These are phyloP conservation scores for Campoletis sonorensis DNA, from an alignment of 1,140 invertebrate species.

Conservation along the genomic window DNA sequence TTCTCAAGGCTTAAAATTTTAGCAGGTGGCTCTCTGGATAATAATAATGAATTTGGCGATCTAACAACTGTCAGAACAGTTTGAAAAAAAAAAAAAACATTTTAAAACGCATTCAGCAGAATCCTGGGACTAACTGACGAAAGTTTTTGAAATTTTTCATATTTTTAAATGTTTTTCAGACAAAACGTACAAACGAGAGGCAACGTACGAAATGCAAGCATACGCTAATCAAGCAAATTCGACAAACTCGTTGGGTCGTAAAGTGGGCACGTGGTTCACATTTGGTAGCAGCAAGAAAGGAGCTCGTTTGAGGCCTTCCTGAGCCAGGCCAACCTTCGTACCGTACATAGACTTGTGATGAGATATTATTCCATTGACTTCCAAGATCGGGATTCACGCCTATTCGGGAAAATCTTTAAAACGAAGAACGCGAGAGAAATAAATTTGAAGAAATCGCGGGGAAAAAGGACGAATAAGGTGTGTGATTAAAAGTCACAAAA, in stretches of 20 bases:
- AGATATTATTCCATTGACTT: conserved; percentile 44
- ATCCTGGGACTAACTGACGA: neutral
- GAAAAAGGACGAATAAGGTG: conserved; percentile 6
- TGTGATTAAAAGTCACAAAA: conserved; percentile 22
- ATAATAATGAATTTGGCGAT: no score
- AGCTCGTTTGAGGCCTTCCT: conserved; percentile 75
- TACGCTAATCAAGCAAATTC: conserved; percentile 67
- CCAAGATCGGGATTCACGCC: neutral
- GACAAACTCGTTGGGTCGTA: conserved; percentile 77
- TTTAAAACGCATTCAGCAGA: no score
- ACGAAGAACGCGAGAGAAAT: neutral
- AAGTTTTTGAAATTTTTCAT: neutral
- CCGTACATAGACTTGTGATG: conserved; percentile 71
- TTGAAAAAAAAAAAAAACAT: no score
- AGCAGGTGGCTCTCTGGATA: no score
- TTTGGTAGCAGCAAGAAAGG: conserved; percentile 79
- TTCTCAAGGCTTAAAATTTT: no score
- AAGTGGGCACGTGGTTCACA: conserved; percentile 80
- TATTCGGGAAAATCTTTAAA: conserved; percentile 21
- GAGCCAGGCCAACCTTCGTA: conserved; percentile 77
- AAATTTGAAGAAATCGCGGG: neutral
- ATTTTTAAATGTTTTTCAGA: conserved; percentile 61
- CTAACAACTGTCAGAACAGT: no score
- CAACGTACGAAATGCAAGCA: conserved; percentile 74
- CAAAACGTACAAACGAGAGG: conserved; percentile 76